phyloP scores from a whole-genome alignment of 2,888 invertebrate species.

The Harpagoxenus sublaevis region DNA sequence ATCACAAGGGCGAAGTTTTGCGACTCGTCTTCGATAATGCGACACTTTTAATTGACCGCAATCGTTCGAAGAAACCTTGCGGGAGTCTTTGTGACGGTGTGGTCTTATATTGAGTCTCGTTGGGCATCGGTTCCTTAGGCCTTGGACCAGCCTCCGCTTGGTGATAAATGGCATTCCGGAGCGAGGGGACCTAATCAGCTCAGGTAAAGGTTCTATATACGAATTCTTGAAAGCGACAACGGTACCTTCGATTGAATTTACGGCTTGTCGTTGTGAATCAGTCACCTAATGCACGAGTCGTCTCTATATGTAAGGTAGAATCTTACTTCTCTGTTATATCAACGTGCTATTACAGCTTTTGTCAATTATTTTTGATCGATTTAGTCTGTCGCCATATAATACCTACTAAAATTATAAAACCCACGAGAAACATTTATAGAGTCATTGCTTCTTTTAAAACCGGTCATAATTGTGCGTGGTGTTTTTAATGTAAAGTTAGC shows the following conservation, averaged over 20 bases:
- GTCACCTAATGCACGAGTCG: background rate
- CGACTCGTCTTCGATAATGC: conserved; percentile 45
- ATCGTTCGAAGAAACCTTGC: conserved; percentile 36
- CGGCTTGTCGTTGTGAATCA: background rate
- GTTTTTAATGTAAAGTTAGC: background rate
- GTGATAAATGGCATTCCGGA: conserved; percentile 77
- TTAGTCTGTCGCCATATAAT: background rate
- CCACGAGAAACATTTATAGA: background rate
- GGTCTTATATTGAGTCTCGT: conserved; percentile 28
- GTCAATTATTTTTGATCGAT: background rate
- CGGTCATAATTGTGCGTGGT: background rate
- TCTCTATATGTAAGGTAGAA: background rate
- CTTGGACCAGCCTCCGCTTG: conserved; percentile 21
- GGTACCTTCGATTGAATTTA: conserved; percentile 62
- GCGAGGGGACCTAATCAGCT: conserved; percentile 69
- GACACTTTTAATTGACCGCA: conserved; percentile 65
- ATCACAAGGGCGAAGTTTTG: background rate
- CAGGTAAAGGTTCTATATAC: conserved; percentile 62
- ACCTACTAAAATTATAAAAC: background rate
- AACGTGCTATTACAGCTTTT: background rate
- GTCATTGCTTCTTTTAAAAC: background rate
- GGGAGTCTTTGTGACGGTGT: conserved; percentile 55
- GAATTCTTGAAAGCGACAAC: conserved; percentile 60
- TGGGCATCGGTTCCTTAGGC: conserved; percentile 42
- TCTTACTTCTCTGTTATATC: background rate